Percentiles rank a stretch among this genome's conserved stretches.
These are phyloP conservation scores for Diadumene lineata DNA, from an alignment of 92 coral and sea anemone genomes.

Conservation along the genomic window DNA sequence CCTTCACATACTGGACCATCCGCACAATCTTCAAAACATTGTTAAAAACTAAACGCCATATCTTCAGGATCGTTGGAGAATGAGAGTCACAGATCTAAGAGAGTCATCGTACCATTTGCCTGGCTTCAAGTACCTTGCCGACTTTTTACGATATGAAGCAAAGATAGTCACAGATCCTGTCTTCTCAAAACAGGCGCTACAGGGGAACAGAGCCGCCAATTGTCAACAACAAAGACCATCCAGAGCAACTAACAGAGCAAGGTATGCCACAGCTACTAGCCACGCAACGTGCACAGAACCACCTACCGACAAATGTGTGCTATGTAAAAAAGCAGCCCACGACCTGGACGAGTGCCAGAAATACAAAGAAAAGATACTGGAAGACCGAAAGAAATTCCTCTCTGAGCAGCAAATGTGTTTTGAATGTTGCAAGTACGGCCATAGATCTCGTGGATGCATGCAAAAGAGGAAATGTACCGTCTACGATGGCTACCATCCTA, in stretches of 20 bases:
- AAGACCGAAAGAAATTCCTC: constrained; percentile 17
- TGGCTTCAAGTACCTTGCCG: constrained; percentile 16
- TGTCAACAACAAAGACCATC: not conserved
- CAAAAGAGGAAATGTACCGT: constrained; percentile 14
- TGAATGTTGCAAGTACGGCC: constrained; percentile 34
- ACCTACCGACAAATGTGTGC: not conserved
- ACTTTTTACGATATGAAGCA: not conserved
- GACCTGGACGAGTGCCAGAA: constrained; percentile 24
- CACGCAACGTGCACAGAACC: not conserved
- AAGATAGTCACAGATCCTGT: constrained; percentile 42
- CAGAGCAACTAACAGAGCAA: not conserved
- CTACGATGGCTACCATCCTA: constrained; percentile 31
- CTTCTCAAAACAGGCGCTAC: constrained; percentile 42
- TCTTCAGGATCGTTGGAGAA: constrained; percentile 41
- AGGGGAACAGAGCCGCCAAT: not conserved
- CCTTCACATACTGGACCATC: constrained; percentile 36
- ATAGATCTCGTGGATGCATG: constrained; percentile 30
- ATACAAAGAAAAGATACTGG: constrained; percentile 8
- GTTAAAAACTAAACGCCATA: constrained; percentile 31
- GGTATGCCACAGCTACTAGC: not conserved
- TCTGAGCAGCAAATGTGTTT: constrained; percentile 21
- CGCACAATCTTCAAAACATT: constrained; percentile 44
- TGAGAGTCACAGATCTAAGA: constrained; percentile 12
- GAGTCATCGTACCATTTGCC: not conserved
- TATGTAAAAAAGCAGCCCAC: constrained; percentile 5